A percentile compares a stretch with the other conserved stretches of the same genome.
Conservation (phyloP, 2,888 invertebrate species). For the Furcula furcula region DNA sequence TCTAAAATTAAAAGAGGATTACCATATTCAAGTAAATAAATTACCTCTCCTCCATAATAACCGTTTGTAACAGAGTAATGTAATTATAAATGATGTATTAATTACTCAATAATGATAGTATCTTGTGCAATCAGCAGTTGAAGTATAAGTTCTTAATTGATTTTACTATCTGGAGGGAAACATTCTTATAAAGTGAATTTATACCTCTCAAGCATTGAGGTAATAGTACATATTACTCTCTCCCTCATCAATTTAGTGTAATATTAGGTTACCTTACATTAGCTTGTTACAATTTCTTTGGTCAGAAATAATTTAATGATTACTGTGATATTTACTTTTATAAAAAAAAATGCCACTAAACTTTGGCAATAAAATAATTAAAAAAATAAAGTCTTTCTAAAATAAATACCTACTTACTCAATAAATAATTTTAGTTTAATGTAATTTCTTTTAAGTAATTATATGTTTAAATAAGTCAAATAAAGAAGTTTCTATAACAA, state of each 20-base stretch:
- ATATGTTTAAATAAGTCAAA: conserved; percentile 36
- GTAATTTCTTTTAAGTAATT: conserved; percentile 37
- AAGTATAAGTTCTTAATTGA: conserved; percentile 23
- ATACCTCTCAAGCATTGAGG: conserved; percentile 43
- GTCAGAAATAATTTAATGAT: conserved; percentile 77
- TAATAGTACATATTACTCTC: no score
- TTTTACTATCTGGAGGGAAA: no score
- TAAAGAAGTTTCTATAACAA: conserved; percentile 31
- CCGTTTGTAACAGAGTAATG: conserved; percentile 10
- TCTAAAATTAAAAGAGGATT: conserved; percentile 34
- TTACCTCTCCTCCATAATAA: conserved; percentile 21
- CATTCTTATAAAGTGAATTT: no score
- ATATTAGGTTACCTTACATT: conserved; percentile 37
- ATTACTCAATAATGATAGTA: conserved; percentile 8
- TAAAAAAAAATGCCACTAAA: conserved; percentile 65
- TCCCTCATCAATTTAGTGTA: conserved; percentile 45
- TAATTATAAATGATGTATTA: conserved; percentile 8
- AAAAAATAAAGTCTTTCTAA: conserved; percentile 46
- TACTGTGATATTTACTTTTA: conserved; percentile 82
- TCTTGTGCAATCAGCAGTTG: conserved; percentile 52
- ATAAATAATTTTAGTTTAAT: conserved; percentile 40
- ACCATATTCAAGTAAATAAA: conserved; percentile 21
- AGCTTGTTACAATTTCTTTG: conserved; percentile 57
- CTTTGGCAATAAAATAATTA: conserved; percentile 68
- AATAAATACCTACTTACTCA: conserved; percentile 32